A percentile compares a stretch with the other conserved stretches of the same genome.
Evolutionary conservation across 2,888 invertebrate species (phyloP).

Genomic region (Pteria penguin): DNA sequence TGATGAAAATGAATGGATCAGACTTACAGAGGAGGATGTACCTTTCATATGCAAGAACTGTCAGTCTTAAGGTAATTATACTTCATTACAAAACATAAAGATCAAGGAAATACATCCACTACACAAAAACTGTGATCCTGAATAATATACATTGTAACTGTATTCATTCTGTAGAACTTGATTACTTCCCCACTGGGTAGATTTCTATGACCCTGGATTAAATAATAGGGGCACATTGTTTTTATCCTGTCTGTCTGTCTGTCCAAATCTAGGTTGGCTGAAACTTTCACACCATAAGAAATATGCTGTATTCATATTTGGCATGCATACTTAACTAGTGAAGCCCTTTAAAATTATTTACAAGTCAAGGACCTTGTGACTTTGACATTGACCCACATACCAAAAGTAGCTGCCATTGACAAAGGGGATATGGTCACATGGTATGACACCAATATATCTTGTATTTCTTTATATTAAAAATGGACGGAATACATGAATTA

Average conservation of each 20-base stretch:
- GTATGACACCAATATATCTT: not conserved
- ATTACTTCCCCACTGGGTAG: not conserved
- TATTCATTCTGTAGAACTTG: no score
- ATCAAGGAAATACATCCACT: not conserved
- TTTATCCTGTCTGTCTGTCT: not conserved
- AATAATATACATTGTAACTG: not conserved
- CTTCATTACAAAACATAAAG: not conserved
- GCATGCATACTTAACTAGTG: not conserved
- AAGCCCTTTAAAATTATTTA: not conserved
- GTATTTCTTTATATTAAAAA: not conserved
- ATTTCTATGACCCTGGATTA: not conserved
- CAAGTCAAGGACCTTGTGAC: not conserved
- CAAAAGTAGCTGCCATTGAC: not conserved
- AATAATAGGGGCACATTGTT: not conserved
- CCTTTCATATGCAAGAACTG: not conserved
- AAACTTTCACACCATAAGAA: not conserved
- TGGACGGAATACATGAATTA: not conserved
- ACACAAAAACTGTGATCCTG: not conserved
- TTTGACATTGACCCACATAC: not conserved
- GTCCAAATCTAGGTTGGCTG: not conserved
- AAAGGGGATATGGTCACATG: not conserved
- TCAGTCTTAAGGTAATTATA: not conserved
- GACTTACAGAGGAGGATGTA: not conserved
- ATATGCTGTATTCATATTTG: not conserved
- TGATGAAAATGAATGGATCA: constrained; percentile 12